Percentiles rank a stretch among this genome's conserved stretches.
Evolutionary conservation across 2,113 vertebrate species (phyloP).

Genomic region (Solea solea): DNA sequence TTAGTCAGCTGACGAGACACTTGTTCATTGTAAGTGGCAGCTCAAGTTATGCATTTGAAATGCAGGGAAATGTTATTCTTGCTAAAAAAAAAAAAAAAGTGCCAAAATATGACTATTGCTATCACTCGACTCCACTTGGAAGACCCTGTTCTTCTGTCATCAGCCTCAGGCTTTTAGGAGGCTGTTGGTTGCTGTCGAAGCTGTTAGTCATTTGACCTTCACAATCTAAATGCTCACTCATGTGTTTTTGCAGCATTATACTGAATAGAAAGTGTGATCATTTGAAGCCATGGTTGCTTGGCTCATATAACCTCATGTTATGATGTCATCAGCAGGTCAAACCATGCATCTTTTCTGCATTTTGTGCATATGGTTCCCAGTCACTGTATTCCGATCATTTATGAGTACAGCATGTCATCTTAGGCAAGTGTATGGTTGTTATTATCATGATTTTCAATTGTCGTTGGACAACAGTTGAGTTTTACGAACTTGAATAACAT

Average conservation of each 20-base stretch:
- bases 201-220: no score
- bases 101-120: no score
- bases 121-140: no score
- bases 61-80: no score
- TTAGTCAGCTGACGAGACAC: background rate
- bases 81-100: no score
- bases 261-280: no score
- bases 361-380: background rate
- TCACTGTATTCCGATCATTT: background rate
- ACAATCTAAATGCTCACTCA: no score
- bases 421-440: background rate
- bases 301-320: background rate
- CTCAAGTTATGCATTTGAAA: slow-evolving; percentile 1
- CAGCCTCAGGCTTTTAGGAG: no score
- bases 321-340: background rate
- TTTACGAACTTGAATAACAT: slow-evolving; percentile 1
- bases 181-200: no score
- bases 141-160: no score
- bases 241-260: no score
- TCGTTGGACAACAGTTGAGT: background rate
- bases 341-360: background rate
- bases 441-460: background rate
- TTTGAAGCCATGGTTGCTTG: no score
- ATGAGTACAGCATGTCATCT: background rate
- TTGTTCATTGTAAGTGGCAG: background rate